Conservation (phyloP, 2,113 vertebrate species). For the Carassius auratus region DNA sequence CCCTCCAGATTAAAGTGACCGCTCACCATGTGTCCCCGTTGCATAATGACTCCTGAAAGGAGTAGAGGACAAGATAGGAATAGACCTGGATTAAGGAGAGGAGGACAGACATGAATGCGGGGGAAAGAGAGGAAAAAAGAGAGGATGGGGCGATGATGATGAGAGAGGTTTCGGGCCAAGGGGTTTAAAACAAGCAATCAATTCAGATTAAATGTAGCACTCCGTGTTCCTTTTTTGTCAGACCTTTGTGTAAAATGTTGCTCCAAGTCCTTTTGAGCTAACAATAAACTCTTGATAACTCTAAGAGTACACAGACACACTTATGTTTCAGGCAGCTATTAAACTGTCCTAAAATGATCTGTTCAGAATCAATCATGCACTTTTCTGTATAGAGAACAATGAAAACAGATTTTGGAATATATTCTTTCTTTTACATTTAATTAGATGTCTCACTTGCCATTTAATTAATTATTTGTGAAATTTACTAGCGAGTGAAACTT, state of each 20-base stretch:
- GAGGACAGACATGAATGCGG: conserved; percentile 36
- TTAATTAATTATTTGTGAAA: too few species aligned
- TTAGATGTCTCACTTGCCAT: too few species aligned
- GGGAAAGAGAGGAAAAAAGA: neutral
- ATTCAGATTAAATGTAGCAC: conserved; percentile 9
- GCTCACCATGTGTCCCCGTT: conserved; percentile 57
- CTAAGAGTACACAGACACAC: neutral
- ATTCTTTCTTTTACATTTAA: too few species aligned
- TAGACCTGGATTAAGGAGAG: conserved; percentile 45
- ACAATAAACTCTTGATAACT: neutral
- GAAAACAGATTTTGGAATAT: too few species aligned
- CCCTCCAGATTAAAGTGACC: conserved; percentile 73
- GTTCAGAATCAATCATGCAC: too few species aligned
- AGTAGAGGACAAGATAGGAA: conserved; percentile 60
- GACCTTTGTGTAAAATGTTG: neutral
- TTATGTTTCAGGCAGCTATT: neutral
- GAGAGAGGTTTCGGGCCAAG: conserved; percentile 23
- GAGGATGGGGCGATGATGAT: conserved; percentile 1
- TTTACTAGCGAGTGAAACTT: too few species aligned
- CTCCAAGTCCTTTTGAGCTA: conserved; percentile 1
- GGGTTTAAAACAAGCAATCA: conserved; percentile 22
- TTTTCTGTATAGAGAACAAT: too few species aligned
- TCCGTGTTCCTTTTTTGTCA: neutral
- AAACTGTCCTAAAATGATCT: too few species aligned
- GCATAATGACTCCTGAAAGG: conserved; percentile 67